Conservation (phyloP, 2,113 vertebrate species). For the Donacobius atricapilla region DNA sequence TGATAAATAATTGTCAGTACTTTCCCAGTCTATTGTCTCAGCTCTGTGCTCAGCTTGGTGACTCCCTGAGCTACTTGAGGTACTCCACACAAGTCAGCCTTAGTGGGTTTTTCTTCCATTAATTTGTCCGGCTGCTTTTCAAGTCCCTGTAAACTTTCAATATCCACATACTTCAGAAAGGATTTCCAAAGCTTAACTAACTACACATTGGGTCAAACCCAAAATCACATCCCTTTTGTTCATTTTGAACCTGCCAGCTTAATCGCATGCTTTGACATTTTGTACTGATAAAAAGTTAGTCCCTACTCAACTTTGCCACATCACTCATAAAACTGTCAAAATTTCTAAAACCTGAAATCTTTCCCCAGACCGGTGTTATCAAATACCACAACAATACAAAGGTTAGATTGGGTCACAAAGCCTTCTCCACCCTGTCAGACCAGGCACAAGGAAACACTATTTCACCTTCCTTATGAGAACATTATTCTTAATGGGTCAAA, state of each 20-base stretch:
- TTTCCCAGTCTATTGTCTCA: background rate
- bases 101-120: background rate
- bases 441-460: background rate
- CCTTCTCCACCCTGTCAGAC: background rate
- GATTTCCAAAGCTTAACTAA: conserved; percentile 21
- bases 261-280: background rate
- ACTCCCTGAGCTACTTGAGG: background rate
- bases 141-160: background rate
- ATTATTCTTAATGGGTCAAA: background rate
- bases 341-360: background rate
- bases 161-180: background rate
- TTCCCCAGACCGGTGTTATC: background rate
- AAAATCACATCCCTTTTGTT: background rate
- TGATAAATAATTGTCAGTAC: background rate
- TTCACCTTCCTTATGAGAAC: background rate
- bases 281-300: background rate
- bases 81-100: background rate
- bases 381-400: background rate
- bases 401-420: background rate
- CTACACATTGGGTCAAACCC: background rate
- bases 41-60: background rate
- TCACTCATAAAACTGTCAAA: background rate
- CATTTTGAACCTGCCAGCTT: background rate
- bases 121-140: background rate
- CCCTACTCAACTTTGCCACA: background rate